Conservation (phyloP, 2,113 vertebrate genomes). For the Camelus bactrianus region DNA sequence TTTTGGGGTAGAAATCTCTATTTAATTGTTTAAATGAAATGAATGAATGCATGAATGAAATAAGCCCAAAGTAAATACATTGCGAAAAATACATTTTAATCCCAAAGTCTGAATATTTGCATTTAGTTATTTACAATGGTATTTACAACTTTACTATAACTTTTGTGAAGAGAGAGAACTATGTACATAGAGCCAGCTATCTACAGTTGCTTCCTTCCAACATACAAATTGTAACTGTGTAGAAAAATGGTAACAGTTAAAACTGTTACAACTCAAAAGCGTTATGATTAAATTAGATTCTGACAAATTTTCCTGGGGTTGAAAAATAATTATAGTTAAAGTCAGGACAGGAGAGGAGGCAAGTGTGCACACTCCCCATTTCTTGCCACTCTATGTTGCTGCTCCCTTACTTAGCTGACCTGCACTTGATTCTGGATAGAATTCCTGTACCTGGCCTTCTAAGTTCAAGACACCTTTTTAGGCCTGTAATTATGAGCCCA, state of each 20-base stretch:
- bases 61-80: slow-evolving; percentile 43
- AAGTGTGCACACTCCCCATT: no score
- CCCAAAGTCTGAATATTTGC: slow-evolving; percentile 38
- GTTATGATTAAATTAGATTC: background rate
- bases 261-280: background rate
- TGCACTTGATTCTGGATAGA: background rate
- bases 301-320: background rate
- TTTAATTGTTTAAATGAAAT: slow-evolving; percentile 50
- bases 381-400: background rate
- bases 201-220: background rate
- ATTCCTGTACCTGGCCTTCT: background rate
- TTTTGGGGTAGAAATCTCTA: background rate
- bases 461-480: background rate
- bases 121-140: slow-evolving; percentile 58
- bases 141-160: slow-evolving; percentile 56
- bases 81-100: slow-evolving; percentile 78
- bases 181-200: background rate
- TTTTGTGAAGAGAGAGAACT: slow-evolving; percentile 9
- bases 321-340: background rate
- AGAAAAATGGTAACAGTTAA: background rate
- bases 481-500: background rate
- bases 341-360: background rate
- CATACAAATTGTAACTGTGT: background rate
- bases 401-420: background rate
- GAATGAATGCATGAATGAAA: slow-evolving; percentile 51